Conservation (phyloP, 2,113 vertebrate species). For the Poicephalus gulielmi region DNA sequence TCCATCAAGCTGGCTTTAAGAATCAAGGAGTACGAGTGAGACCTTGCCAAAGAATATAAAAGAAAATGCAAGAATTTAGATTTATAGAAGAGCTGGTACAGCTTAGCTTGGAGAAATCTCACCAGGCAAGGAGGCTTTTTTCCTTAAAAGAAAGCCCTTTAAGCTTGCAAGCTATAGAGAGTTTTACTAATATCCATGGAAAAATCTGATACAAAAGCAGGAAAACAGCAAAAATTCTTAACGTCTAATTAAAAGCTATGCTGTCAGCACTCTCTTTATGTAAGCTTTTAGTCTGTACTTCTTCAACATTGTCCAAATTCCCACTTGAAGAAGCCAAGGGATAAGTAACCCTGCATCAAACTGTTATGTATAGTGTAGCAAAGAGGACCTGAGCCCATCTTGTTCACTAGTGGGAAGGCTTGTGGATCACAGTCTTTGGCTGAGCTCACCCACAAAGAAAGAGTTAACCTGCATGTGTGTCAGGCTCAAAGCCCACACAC, state of each 20-base stretch:
- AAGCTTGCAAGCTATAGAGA: slow-evolving; percentile 10
- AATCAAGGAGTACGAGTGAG: not conserved
- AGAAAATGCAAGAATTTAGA: slow-evolving; percentile 36
- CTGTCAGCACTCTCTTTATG: not conserved
- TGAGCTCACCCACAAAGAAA: not conserved
- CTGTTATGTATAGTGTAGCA: not conserved
- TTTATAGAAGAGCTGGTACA: slow-evolving; percentile 33
- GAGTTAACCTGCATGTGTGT: not conserved
- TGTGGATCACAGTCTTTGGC: not conserved
- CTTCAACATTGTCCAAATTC: not conserved
- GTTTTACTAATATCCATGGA: slow-evolving; percentile 30
- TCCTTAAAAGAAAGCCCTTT: slow-evolving; percentile 47
- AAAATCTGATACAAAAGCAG: slow-evolving; percentile 24
- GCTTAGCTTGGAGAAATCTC: slow-evolving; percentile 33
- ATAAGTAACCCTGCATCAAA: not conserved
- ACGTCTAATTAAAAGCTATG: slow-evolving; percentile 15
- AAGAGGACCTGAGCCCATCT: not conserved
- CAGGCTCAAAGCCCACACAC: not conserved
- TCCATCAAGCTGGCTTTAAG: slow-evolving; percentile 2
- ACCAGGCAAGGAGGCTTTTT: slow-evolving; percentile 18
- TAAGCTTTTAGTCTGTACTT: not conserved
- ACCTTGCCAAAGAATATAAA: not conserved
- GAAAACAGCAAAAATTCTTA: slow-evolving; percentile 20
- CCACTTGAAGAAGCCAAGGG: not conserved
- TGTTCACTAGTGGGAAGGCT: not conserved